phyloP scores from a whole-genome alignment of 2,888 invertebrate species.

The Rhabditoides inermis region DNA sequence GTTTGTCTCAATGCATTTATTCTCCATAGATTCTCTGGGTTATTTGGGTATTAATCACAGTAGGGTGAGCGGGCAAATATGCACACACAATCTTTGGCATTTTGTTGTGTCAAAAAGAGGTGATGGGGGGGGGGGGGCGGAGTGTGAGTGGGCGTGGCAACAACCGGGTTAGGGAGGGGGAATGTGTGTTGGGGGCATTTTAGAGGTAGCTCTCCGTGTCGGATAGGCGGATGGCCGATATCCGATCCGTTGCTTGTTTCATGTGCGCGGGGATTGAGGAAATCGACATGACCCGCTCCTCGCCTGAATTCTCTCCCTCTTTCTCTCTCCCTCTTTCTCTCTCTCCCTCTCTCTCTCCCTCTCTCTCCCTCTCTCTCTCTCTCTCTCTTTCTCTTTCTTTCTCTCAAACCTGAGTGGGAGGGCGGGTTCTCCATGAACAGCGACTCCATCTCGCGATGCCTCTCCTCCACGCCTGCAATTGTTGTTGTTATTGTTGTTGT shows the following conservation, averaged over 20 bases:
- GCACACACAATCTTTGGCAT: too few relatives aligned
- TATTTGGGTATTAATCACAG: too few relatives aligned
- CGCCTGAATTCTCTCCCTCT: slow-evolving; percentile 1
- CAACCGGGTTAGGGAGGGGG: too few relatives aligned
- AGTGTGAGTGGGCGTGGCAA: too few relatives aligned
- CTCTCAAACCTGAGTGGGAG: background rate
- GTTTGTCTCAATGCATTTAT: too few relatives aligned
- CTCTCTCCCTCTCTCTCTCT: background rate
- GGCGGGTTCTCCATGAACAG: slow-evolving; percentile 14
- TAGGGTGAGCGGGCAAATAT: too few relatives aligned
- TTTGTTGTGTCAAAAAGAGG: too few relatives aligned
- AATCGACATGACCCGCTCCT: background rate
- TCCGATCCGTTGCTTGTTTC: slow-evolving; percentile 17
- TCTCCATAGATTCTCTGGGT: too few relatives aligned
- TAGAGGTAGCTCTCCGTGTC: slow-evolving; percentile 18
- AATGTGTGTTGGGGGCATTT: too few relatives aligned
- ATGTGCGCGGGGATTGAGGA: slow-evolving; percentile 13
- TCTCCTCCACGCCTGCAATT: slow-evolving; percentile 17
- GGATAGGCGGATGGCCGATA: slow-evolving; percentile 16
- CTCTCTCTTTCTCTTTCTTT: background rate
- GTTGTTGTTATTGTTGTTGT: too few relatives aligned
- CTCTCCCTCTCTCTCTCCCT: slow-evolving; percentile 2
- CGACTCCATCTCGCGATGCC: slow-evolving; percentile 22
- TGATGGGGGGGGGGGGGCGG: too few relatives aligned
- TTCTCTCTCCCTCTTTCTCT: slow-evolving; percentile 4